A percentile compares a stretch with the other conserved stretches of the same genome.
Evolutionary conservation across 2,888 invertebrate genomes (phyloP).

Genomic region (Tetrapedia diversipes): DNA sequence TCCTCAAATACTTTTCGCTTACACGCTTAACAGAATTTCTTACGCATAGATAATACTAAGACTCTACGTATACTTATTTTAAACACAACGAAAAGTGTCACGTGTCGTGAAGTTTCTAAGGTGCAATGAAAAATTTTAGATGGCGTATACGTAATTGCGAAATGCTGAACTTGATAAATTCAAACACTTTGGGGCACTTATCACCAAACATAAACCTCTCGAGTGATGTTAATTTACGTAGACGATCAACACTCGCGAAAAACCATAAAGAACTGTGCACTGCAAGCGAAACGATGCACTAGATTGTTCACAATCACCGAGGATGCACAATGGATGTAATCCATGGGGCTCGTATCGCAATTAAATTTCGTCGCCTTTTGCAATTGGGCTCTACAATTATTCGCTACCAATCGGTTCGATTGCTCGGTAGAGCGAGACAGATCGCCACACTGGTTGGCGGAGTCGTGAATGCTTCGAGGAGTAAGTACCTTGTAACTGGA

Average conservation of each 20-base stretch:
- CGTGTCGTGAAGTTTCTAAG: too few species aligned
- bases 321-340: conserved; percentile 18
- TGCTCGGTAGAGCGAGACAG: conserved; percentile 41
- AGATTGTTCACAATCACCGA: conserved; percentile 28
- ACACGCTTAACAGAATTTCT: too few species aligned
- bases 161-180: neutral
- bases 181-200: conserved; percentile 30
- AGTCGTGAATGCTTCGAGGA: conserved; percentile 65
- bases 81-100: too few species aligned
- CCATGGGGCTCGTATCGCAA: conserved; percentile 5
- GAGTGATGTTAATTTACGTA: neutral
- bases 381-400: conserved; percentile 9
- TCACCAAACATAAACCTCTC: conserved; percentile 8
- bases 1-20: too few species aligned
- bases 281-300: conserved; percentile 29
- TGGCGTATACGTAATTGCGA: neutral
- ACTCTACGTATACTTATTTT: too few species aligned
- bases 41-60: too few species aligned
- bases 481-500: conserved; percentile 80
- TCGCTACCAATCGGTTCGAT: conserved; percentile 3
- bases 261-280: conserved; percentile 22
- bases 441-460: conserved; percentile 53
- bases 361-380: neutral
- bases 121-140: too few species aligned
- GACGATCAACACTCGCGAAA: conserved; percentile 11